Percentiles rank a stretch among this genome's conserved stretches.
phyloP scores from a whole-genome alignment of 2,888 invertebrate genomes.

The Metallyticus violacea region DNA sequence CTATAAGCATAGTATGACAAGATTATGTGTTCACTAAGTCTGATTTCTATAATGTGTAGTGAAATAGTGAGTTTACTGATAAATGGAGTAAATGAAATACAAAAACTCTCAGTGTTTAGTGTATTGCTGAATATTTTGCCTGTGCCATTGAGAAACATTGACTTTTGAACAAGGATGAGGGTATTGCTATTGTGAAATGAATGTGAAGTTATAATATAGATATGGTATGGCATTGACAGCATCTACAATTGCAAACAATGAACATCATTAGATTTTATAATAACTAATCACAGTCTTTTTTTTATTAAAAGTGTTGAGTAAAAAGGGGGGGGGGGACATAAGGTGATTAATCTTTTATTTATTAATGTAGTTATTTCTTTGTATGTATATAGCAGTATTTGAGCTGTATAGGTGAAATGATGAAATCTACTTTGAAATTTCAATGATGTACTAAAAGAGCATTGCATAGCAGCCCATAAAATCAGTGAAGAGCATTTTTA shows the following conservation, averaged over 20 bases:
- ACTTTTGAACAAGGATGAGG: neutral
- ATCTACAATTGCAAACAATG: neutral
- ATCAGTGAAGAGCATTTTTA: neutral
- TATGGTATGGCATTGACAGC: neutral
- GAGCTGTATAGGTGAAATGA: neutral
- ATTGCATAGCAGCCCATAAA: neutral
- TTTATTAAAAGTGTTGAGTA: neutral
- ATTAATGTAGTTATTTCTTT: neutral
- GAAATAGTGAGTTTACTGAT: neutral
- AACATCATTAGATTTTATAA: neutral
- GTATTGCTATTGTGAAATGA: too few relatives aligned
- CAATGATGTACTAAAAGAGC: too few relatives aligned
- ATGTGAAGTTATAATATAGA: neutral
- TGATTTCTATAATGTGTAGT: neutral
- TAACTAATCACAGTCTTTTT: neutral
- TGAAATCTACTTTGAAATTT: too few relatives aligned
- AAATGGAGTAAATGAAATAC: neutral
- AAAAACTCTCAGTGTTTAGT: neutral
- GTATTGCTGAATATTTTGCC: neutral
- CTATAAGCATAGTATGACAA: neutral
- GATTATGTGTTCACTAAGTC: neutral
- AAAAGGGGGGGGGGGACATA: neutral
- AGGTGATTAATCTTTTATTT: neutral
- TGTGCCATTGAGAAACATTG: neutral
- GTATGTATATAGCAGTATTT: neutral